Evolutionary conservation across 2,888 invertebrate genomes (phyloP).

Genomic region (Troilus luridus): DNA sequence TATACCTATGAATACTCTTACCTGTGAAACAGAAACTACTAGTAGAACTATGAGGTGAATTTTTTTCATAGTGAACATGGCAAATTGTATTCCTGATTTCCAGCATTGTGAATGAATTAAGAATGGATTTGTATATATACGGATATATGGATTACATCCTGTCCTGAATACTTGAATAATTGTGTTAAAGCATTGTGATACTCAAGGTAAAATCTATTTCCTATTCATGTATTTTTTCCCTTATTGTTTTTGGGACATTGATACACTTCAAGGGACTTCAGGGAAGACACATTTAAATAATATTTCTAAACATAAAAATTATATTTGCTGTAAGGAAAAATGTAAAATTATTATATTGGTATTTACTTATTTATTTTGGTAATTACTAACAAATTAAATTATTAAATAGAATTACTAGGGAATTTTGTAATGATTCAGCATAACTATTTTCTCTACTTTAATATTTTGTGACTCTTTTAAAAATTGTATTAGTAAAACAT

Average conservation of each 20-base stretch:
- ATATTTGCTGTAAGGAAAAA: not conserved
- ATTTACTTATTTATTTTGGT: too few relatives aligned
- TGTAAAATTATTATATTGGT: not conserved
- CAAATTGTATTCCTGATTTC: not conserved
- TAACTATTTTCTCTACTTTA: not conserved
- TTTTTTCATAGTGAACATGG: not conserved
- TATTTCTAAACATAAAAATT: not conserved
- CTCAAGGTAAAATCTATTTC: slow-evolving; percentile 39
- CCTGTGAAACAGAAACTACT: slow-evolving; percentile 11
- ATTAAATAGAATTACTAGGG: not conserved
- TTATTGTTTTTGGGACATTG: not conserved
- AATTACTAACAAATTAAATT: too few relatives aligned
- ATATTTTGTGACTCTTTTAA: not conserved
- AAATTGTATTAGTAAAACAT: too few relatives aligned
- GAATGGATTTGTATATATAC: slow-evolving; percentile 28
- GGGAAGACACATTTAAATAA: not conserved
- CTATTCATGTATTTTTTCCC: slow-evolving; percentile 23
- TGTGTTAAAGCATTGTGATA: slow-evolving; percentile 22
- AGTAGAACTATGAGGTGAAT: not conserved
- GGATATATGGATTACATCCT: slow-evolving; percentile 18
- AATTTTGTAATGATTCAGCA: not conserved
- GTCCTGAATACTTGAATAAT: slow-evolving; percentile 38
- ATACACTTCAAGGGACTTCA: not conserved
- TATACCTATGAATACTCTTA: not conserved
- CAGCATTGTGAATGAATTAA: slow-evolving; percentile 36